Conservation (phyloP, 2,797 vertebrate species). For the Mus minutoides region DNA sequence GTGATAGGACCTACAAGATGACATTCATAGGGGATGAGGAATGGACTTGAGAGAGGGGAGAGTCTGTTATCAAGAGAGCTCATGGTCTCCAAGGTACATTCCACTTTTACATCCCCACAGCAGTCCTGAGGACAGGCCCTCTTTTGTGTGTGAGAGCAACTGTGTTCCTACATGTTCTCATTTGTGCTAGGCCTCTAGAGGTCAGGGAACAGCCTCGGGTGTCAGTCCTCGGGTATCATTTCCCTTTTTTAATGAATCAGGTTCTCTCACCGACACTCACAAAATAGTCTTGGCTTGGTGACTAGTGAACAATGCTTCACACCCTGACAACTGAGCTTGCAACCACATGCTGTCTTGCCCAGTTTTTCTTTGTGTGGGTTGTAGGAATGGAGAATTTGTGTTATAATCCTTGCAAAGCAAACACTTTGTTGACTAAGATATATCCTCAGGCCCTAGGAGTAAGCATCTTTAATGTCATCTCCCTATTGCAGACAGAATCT, state of each 20-base stretch:
- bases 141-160: background rate
- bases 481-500: background rate
- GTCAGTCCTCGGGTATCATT: background rate
- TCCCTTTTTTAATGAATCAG: background rate
- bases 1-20: background rate
- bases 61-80: background rate
- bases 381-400: background rate
- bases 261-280: background rate
- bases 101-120: background rate
- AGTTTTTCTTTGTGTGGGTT: background rate
- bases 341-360: background rate
- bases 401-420: background rate
- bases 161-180: background rate
- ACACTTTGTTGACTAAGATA: background rate
- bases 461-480: background rate
- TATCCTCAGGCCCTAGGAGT: background rate
- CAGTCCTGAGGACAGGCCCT: background rate
- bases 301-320: accelerated
- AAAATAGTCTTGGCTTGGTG: background rate
- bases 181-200: background rate
- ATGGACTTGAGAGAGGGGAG: background rate
- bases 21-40: background rate
- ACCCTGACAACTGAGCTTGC: background rate
- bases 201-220: background rate
- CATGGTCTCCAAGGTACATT: background rate